Conservation (phyloP, 2,888 invertebrate species). For the Drosophila fulvimacula region DNA sequence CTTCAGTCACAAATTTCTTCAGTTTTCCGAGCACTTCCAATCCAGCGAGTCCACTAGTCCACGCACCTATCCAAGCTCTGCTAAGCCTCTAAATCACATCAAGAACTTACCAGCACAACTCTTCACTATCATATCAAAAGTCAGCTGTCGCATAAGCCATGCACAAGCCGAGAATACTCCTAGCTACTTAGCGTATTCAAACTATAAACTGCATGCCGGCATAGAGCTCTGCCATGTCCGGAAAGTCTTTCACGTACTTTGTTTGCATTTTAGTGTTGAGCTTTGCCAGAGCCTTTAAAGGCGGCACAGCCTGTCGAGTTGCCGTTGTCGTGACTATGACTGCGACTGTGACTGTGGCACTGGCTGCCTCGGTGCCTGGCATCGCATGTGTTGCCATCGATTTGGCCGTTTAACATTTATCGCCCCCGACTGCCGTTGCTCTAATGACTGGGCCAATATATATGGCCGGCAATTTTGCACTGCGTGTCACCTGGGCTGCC, state of each 20-base stretch:
- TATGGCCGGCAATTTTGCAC: slow-evolving; percentile 72
- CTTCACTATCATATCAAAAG: neutral
- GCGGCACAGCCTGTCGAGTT: neutral
- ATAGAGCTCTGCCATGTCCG: slow-evolving; percentile 7
- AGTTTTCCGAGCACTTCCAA: neutral
- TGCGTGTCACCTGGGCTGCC: slow-evolving; percentile 73
- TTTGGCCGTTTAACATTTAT: slow-evolving; percentile 78
- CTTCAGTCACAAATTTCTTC: neutral
- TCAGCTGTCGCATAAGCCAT: neutral
- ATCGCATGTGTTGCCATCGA: slow-evolving; percentile 75
- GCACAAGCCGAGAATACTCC: neutral
- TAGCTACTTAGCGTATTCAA: neutral
- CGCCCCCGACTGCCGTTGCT: slow-evolving; percentile 52
- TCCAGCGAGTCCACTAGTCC: neutral
- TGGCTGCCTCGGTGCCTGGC: neutral
- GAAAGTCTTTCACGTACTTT: slow-evolving; percentile 22
- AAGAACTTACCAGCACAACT: neutral
- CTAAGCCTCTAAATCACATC: neutral
- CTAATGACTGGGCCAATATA: slow-evolving; percentile 69
- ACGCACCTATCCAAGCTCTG: neutral
- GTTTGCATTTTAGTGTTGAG: slow-evolving; percentile 54
- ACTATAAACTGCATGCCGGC: slow-evolving; percentile 12
- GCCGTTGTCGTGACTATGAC: neutral
- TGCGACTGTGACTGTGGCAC: neutral
- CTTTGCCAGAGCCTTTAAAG: slow-evolving; percentile 43